These are phyloP conservation scores for Lutjanus argentimaculatus DNA, from an alignment of 2,797 vertebrate species.

Conservation along the genomic window DNA sequence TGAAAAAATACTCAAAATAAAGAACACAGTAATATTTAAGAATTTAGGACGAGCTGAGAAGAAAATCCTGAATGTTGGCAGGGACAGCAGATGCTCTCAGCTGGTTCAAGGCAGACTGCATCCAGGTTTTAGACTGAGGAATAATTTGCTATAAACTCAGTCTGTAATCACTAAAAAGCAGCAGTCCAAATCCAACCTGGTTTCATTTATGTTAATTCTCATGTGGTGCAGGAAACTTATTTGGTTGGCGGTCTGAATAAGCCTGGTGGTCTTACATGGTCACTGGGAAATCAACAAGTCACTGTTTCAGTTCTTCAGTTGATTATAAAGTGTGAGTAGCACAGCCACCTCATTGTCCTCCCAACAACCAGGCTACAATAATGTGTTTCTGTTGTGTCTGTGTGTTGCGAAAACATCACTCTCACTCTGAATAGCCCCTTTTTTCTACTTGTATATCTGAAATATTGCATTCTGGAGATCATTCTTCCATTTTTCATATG, in stretches of 20 bases:
- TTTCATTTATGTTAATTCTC: not conserved
- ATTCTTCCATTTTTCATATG: not conserved
- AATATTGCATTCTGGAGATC: constrained; percentile 1
- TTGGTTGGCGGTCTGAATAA: not conserved
- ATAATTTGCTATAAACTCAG: not conserved
- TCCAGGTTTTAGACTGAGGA: not conserved
- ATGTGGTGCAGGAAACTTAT: not conserved
- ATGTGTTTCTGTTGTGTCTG: constrained; percentile 27
- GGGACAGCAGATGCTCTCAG: not conserved
- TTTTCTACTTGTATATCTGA: not conserved
- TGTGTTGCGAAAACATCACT: constrained; percentile 20
- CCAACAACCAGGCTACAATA: not conserved
- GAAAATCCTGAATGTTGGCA: not conserved
- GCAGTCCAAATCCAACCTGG: not conserved
- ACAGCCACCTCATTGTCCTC: constrained; percentile 31
- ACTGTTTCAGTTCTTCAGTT: not conserved
- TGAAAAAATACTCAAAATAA: not conserved
- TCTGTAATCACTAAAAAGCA: not conserved
- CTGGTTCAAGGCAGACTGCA: not conserved
- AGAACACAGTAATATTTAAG: not conserved
- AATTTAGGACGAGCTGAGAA: not conserved
- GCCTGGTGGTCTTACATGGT: not conserved
- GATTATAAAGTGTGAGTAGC: constrained; percentile 11
- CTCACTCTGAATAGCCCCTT: not conserved
- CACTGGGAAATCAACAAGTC: not conserved